Evolutionary conservation across 2,888 invertebrate genomes (phyloP).

Genomic region (Monochamus alternatus): DNA sequence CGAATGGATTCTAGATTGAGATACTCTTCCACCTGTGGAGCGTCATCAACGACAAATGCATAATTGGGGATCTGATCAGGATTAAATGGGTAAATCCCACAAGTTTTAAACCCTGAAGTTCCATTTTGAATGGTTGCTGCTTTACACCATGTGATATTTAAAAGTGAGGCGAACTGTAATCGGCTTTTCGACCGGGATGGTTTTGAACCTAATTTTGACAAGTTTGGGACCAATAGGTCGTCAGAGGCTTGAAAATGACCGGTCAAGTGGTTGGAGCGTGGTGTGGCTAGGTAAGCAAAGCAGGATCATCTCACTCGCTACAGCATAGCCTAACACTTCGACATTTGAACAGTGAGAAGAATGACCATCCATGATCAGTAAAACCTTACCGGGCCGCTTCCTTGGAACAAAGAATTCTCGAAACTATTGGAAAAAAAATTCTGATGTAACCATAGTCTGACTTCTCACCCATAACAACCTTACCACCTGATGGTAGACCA

Average conservation of each 20-base stretch:
- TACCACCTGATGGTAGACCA: too few relatives aligned
- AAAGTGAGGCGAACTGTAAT: neutral
- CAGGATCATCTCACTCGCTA: too few relatives aligned
- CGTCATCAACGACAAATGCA: conserved; percentile 1
- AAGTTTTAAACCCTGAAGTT: conserved; percentile 37
- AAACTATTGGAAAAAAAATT: too few relatives aligned
- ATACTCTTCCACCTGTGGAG: too few relatives aligned
- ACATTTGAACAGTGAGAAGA: too few relatives aligned
- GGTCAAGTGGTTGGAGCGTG: neutral
- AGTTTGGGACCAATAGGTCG: conserved; percentile 51
- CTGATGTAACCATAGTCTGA: too few relatives aligned
- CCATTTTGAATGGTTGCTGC: conserved; percentile 40
- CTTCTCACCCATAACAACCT: too few relatives aligned
- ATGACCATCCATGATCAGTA: too few relatives aligned
- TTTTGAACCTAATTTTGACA: conserved; percentile 12
- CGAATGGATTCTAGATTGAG: conserved; percentile 21
- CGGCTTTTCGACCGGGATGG: conserved; percentile 29
- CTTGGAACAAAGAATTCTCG: too few relatives aligned
- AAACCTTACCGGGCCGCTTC: too few relatives aligned
- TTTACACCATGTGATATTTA: conserved; percentile 37
- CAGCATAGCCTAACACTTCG: too few relatives aligned
- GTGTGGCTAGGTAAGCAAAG: conserved; percentile 28
- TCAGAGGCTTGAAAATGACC: too few relatives aligned
- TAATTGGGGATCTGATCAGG: conserved; percentile 22
- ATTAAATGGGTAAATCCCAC: conserved; percentile 34